phyloP scores from a whole-genome alignment of 2,888 invertebrate species.

The Masnerella sp. region DNA sequence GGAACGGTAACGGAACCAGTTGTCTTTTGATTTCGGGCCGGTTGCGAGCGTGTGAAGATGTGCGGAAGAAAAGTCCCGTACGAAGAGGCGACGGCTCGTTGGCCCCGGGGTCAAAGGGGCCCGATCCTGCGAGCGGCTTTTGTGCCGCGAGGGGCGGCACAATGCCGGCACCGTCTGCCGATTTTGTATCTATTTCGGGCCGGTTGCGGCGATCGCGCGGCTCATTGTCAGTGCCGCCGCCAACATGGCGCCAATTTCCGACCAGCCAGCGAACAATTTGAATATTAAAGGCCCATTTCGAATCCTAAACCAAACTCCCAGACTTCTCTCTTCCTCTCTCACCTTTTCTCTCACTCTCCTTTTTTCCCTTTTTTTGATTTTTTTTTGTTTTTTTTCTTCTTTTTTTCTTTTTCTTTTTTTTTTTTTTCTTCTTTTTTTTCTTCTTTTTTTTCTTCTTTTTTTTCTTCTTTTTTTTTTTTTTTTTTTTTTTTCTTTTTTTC shows the following conservation, averaged over 20 bases:
- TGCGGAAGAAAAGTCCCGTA: slow-evolving; percentile 35
- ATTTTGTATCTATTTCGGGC: slow-evolving; percentile 30
- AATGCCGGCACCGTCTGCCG: slow-evolving; percentile 17
- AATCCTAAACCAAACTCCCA: neutral
- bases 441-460: too few species aligned
- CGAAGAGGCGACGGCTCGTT: slow-evolving; percentile 32
- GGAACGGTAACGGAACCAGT: too few species aligned
- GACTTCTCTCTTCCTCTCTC: neutral
- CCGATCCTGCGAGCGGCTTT: slow-evolving; percentile 25
- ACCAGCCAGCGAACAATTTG: neutral
- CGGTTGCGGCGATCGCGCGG: neutral
- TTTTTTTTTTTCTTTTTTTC: too few species aligned
- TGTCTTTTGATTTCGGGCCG: too few species aligned
- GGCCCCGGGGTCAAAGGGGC: slow-evolving; percentile 28
- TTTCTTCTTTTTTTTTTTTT: too few species aligned
- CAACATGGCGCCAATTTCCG: neutral
- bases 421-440: too few species aligned
- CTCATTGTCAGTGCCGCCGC: slow-evolving; percentile 8
- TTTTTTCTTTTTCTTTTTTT: too few species aligned
- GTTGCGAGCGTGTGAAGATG: neutral
- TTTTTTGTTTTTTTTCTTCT: too few species aligned
- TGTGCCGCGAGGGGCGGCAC: slow-evolving; percentile 10
- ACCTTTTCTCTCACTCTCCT: too few species aligned
- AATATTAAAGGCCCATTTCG: neutral
- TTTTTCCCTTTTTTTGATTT: too few species aligned